These are phyloP conservation scores for Apamea sordens DNA, from an alignment of 2,888 invertebrate species.

Conservation along the genomic window DNA sequence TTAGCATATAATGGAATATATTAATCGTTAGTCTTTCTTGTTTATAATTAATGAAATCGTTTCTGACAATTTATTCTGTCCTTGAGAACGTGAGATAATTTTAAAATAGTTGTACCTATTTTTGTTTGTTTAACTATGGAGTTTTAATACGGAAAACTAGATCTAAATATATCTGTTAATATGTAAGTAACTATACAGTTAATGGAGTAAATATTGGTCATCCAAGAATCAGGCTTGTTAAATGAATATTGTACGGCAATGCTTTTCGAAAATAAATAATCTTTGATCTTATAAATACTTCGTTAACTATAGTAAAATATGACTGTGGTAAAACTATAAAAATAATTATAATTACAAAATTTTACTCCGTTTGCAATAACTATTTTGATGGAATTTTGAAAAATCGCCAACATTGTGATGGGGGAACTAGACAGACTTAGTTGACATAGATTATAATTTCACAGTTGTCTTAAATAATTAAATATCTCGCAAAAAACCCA, in stretches of 20 bases:
- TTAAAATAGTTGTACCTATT: not conserved
- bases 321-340: not conserved
- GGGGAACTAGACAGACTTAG: too few species aligned
- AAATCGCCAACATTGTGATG: not conserved
- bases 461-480: not conserved
- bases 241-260: not conserved
- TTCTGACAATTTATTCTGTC: slow-evolving; percentile 23
- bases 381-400: not conserved
- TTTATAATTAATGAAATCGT: slow-evolving; percentile 37
- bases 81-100: slow-evolving; percentile 44
- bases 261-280: not conserved
- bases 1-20: slow-evolving; percentile 65
- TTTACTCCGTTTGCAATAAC: not conserved
- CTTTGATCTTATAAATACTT: not conserved
- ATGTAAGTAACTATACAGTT: not conserved
- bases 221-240: not conserved
- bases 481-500: slow-evolving; percentile 1
- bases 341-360: not conserved
- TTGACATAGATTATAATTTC: not conserved
- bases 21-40: slow-evolving; percentile 38
- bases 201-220: not conserved
- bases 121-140: slow-evolving; percentile 3
- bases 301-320: not conserved
- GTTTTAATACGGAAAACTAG: not conserved
- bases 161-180: not conserved